Evolutionary conservation across 2,888 invertebrate genomes (phyloP), one percentile per base, ranked within the genome.

Genomic region (Pristionchus exspectatus): DNA sequence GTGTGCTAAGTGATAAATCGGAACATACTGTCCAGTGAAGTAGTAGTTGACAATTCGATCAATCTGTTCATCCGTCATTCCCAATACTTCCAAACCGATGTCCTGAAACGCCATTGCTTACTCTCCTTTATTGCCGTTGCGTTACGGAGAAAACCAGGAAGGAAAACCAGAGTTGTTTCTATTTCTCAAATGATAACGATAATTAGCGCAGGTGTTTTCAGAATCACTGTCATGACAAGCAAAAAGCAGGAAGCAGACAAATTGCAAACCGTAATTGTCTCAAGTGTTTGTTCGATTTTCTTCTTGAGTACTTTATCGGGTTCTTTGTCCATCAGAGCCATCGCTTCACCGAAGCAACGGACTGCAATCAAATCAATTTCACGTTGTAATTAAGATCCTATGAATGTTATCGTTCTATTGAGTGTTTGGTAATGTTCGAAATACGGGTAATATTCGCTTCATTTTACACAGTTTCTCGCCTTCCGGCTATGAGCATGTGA

Each of bases 291-390:
- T n/a, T 81, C 81, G 14, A 81, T 81, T 27, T 81, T 81, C 81
- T 81, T 81, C 81, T 81, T 81, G 27, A 81, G 27, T 27, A 81
- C 81, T 54, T 81, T 81, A 54, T 81, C 81, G 50, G 81, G n/a
- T 27, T 81, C 81, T 10, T 44, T 81, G 14, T 81, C 50, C n/a
- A 54, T 50, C 27, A 27, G 14, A 54, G 24, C n/a, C 81, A 54
- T 44, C 44, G 50, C 54, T 10, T 24, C 33, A 3, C n/a, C n/a
- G 50, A 81, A 81, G 50, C 81, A 81, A 21, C 18, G 16, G 16
- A 81, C 81, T 81, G 54, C n/a, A 81, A 81, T 27, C 0, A 24
- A 54, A 54, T 77, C 16, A 44, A 10, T 38, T 77, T 44, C 74
- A 77, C 1, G 33, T 33, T 30, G 14, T 5, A 38, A 38, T 38